phyloP scores from a whole-genome alignment of 2,113 vertebrate species.

The Rhinichthys klamathensis region DNA sequence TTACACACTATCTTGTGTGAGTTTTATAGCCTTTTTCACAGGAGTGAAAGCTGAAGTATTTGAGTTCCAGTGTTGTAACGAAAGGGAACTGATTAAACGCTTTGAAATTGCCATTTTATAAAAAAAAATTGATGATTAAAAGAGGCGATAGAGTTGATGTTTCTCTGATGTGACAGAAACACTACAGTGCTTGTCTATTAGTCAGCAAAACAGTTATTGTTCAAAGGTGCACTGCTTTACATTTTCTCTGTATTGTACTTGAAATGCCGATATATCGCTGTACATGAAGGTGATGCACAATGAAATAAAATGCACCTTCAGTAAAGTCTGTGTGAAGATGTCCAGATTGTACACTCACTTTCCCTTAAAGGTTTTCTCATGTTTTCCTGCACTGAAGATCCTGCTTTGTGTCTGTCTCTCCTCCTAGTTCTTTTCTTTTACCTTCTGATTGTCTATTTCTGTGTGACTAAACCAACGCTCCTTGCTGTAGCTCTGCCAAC shows the following conservation, averaged over 20 bases:
- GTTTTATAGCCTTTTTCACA: conserved; percentile 28
- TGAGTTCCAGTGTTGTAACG: background rate
- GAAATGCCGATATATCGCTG: background rate
- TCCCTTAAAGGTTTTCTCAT: background rate
- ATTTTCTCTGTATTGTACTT: conserved; percentile 20
- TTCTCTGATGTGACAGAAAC: background rate
- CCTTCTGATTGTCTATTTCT: conserved; percentile 41
- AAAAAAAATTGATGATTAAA: background rate
- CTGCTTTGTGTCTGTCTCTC: conserved; percentile 38
- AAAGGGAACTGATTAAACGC: background rate
- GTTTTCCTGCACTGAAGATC: background rate
- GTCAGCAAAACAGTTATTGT: conserved; percentile 5
- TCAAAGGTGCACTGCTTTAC: conserved; percentile 13
- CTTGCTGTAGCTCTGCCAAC: conserved; percentile 65
- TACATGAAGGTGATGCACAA: conserved; percentile 30
- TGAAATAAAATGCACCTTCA: conserved; percentile 29
- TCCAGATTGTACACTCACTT: background rate
- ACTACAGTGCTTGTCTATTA: background rate
- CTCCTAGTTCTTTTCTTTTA: conserved; percentile 25
- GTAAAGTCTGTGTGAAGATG: background rate
- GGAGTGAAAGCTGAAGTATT: background rate
- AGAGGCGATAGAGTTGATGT: background rate
- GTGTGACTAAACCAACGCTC: conserved; percentile 56
- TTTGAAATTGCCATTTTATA: conserved; percentile 1
- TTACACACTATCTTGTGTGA: background rate